phyloP scores from a whole-genome alignment of 1,140 invertebrate genomes.

The Lineus longissimus region DNA sequence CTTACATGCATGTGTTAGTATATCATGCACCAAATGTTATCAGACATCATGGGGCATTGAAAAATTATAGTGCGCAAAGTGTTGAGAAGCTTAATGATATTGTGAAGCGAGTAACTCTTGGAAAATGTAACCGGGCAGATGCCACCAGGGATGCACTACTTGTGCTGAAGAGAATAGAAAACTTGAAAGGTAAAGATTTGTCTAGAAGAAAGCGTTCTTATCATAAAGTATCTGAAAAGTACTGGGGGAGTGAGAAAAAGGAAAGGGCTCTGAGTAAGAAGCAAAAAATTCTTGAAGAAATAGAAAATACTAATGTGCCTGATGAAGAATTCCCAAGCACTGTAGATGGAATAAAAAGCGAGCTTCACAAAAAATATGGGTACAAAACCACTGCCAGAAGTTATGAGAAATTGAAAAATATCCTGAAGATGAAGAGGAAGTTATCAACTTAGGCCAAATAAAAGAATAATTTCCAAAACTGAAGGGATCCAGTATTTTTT shows the following conservation, averaged over 20 bases:
- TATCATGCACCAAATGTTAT: background rate
- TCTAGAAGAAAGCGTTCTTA: background rate
- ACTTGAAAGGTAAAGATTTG: background rate
- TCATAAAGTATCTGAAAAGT: background rate
- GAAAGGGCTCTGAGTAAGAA: background rate
- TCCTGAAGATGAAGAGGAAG: too few relatives aligned
- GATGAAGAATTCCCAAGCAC: background rate
- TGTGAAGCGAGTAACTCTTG: background rate
- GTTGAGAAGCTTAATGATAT: slow-evolving; percentile 4
- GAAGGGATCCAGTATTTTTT: too few relatives aligned
- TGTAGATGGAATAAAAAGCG: background rate
- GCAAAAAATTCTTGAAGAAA: background rate
- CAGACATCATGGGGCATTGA: background rate
- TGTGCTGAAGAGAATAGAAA: background rate
- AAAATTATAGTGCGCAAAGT: background rate
- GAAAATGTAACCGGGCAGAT: background rate
- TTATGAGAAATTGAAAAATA: too few relatives aligned
- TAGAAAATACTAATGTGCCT: background rate
- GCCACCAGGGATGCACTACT: background rate
- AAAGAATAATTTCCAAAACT: too few relatives aligned
- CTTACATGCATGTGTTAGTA: background rate
- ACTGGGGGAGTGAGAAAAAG: background rate
- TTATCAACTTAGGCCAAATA: too few relatives aligned
- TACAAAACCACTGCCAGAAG: too few relatives aligned
- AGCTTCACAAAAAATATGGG: background rate